Base-by-base conservation (phyloP, 2,113 vertebrate species). In the Nannobrachium achirus region DNA sequence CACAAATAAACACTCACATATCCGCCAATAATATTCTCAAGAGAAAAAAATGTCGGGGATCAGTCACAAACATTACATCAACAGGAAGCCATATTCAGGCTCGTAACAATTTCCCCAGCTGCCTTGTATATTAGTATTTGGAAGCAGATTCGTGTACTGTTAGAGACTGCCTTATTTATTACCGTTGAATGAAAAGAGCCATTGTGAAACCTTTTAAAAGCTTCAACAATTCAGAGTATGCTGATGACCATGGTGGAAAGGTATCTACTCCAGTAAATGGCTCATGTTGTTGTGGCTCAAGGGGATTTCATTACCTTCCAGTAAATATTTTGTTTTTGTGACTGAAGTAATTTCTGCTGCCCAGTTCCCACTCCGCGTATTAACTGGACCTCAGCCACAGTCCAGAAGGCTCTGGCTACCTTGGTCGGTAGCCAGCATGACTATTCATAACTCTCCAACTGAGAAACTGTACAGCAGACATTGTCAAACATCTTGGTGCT, bases 271-370 rank as follows among this genome's bases (percentile, higher is more conserved):
- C 67, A 46, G 65, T 73, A 81, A 77, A 78, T n/a, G 63, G 46
- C 61, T 20, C 13, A 52, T 20, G 71, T 65, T 74, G 51, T 67
- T 63, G 63, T 65, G 38, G 49, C 40, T 63, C 52, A 7, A 18
- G 66, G 14, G 56, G 66, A 56, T 68, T 82, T 82, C 63, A 84
- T 82, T 81, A 56, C 63, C 63, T 76, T 86, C 80, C 71, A 68
- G 84, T 89, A 85, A 86, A 86, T 80, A 73, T 83, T 83, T 77
- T 53, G 81, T 70, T 78, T 55, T 18, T 72, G 53, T 79, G 74
- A 75, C 58, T 41, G 56, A 66, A 33, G 72, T 76, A 58, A 52
- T 51, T 78, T 83, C 41, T 68, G 76, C 66, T 86, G 80, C 78
- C 72, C 76, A 71, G 59, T 80, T 81, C 66, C 74, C 82, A 58